A percentile compares a stretch with the other conserved stretches of the same genome.
Conservation (phyloP, 2,888 invertebrate species). For the Kryphioiulus occultus region DNA sequence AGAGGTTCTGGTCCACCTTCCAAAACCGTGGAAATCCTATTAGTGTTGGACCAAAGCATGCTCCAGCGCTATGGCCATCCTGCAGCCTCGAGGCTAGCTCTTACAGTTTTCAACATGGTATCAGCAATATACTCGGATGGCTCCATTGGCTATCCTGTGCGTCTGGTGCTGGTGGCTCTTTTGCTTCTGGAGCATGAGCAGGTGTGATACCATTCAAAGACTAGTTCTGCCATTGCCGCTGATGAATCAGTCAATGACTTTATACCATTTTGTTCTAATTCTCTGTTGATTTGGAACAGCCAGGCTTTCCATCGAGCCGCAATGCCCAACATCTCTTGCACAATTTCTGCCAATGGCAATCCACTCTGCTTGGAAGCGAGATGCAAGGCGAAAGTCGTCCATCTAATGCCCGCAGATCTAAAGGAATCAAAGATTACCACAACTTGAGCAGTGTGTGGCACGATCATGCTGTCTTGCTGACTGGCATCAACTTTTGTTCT, state of each 20-base stretch:
- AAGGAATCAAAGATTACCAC: not conserved
- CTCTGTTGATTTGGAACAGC: conserved; percentile 56
- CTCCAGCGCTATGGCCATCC: conserved; percentile 1
- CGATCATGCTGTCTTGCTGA: conserved; percentile 62
- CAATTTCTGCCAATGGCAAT: conserved; percentile 63
- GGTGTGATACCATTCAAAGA: conserved; percentile 18
- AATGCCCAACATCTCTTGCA: conserved; percentile 61
- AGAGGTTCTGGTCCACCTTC: not conserved
- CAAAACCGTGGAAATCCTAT: conserved; percentile 41
- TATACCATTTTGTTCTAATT: conserved; percentile 33
- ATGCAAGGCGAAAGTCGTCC: not conserved
- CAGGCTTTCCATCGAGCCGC: conserved; percentile 59
- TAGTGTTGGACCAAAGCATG: conserved; percentile 43
- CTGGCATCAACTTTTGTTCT: conserved; percentile 60
- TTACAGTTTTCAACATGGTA: conserved; percentile 49
- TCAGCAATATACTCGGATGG: conserved; percentile 39
- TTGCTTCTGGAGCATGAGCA: conserved; percentile 48
- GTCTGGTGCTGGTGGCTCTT: conserved; percentile 43
- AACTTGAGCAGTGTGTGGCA: conserved; percentile 57
- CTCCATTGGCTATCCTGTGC: conserved; percentile 39
- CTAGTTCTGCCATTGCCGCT: not conserved
- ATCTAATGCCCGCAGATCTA: conserved; percentile 1
- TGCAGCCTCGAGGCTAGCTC: conserved; percentile 37
- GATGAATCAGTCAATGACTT: not conserved
- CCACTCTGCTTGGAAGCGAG: conserved; percentile 56